These are phyloP conservation scores for Ceratitis capitata DNA, from an alignment of 1,140 invertebrate genomes.

Conservation along the genomic window DNA sequence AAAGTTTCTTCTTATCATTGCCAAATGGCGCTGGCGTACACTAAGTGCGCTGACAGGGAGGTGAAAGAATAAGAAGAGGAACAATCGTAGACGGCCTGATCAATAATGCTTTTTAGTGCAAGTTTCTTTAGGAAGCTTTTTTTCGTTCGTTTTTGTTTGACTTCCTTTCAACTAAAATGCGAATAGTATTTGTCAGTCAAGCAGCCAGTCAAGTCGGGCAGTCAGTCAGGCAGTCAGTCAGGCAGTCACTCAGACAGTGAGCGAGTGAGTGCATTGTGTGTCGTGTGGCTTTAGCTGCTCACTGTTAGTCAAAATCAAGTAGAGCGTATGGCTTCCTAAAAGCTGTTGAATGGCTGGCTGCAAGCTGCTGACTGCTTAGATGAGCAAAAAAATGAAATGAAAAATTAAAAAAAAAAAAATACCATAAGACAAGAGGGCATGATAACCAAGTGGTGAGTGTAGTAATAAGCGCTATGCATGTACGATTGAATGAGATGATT, in stretches of 20 bases:
- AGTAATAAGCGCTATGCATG: neutral
- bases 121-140: too few relatives aligned
- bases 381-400: neutral
- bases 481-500: neutral
- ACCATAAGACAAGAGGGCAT: neutral
- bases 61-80: neutral
- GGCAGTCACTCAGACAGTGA: neutral
- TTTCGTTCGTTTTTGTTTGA: neutral
- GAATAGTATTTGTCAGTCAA: neutral
- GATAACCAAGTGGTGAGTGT: neutral
- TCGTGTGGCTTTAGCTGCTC: conserved; percentile 3
- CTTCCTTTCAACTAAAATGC: neutral
- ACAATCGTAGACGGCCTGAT: conserved; percentile 7
- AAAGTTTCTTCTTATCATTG: conserved; percentile 7
- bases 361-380: neutral
- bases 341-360: conserved; percentile 2
- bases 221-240: neutral
- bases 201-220: too few relatives aligned
- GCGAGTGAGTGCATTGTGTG: neutral
- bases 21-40: neutral
- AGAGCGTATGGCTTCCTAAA: conserved; percentile 10
- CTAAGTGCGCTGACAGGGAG: neutral
- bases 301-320: neutral
- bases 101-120: conserved; percentile 6
- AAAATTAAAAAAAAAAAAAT: too few relatives aligned